Evolutionary conservation across 1,140 invertebrate genomes (phyloP).

Genomic region (Cydia pomonella): DNA sequence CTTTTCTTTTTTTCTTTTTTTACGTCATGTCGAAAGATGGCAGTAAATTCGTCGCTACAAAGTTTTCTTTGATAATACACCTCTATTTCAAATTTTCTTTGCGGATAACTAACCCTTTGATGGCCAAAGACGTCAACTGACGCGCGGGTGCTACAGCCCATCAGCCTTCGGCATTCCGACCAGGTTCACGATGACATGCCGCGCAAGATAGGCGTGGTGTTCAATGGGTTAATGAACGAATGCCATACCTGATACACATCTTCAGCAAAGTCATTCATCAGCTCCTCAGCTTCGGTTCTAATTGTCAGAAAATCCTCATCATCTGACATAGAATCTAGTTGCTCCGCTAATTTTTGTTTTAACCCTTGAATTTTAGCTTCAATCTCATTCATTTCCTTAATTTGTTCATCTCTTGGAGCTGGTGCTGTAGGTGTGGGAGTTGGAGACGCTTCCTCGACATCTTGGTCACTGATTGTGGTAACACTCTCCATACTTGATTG

Average conservation of each 20-base stretch:
- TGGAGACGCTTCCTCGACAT: background rate
- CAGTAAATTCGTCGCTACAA: no score
- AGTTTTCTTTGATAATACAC: no score
- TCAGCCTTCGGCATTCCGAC: no score
- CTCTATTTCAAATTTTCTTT: no score
- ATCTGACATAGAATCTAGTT: constrained; percentile 80
- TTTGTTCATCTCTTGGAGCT: constrained; percentile 57
- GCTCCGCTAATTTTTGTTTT: constrained; percentile 79
- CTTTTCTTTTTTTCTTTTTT: no score
- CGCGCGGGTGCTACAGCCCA: no score
- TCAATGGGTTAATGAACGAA: background rate
- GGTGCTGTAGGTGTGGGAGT: constrained; percentile 36
- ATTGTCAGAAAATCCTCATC: constrained; percentile 84
- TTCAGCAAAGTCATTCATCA: constrained; percentile 82
- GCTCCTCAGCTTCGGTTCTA: constrained; percentile 82
- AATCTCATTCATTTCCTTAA: constrained; percentile 79
- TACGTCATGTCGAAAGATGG: no score
- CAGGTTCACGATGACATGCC: no score
- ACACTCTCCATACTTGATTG: constrained; percentile 10
- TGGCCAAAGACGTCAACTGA: no score
- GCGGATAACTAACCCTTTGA: no score
- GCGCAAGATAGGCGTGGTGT: no score
- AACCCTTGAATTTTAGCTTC: constrained; percentile 81
- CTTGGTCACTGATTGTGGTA: constrained; percentile 4
- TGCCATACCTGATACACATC: constrained; percentile 68